A percentile compares a stretch with the other conserved stretches of the same genome.
Evolutionary conservation across 2,113 vertebrate species (phyloP).

Genomic region (Cyanistes caeruleus): DNA sequence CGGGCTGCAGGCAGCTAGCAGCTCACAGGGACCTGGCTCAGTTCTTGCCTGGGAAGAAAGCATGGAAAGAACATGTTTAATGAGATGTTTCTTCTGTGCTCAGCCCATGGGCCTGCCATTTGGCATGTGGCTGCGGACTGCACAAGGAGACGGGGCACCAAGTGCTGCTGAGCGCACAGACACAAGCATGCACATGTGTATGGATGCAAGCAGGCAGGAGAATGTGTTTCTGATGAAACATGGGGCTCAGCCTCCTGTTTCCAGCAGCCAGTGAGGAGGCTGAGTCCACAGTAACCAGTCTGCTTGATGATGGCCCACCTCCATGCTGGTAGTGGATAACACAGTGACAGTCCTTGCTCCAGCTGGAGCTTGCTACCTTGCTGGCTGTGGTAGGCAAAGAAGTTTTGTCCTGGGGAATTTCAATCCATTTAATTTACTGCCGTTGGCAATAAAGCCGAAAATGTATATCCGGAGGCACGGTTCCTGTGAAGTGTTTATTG

Average conservation of each 20-base stretch:
- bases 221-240: not conserved
- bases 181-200: rapidly evolving
- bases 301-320: not conserved
- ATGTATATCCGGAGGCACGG: rapidly evolving
- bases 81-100: not conserved
- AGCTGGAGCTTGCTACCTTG: not conserved
- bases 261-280: not conserved
- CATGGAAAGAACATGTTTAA: not conserved
- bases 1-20: not conserved
- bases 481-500: conserved; percentile 67
- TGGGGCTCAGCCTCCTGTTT: not conserved
- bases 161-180: rapidly evolving
- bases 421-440: not conserved
- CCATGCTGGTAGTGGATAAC: not conserved
- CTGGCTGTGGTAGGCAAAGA: not conserved
- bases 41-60: not conserved
- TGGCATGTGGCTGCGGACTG: rapidly evolving
- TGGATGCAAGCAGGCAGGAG: not conserved
- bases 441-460: not conserved
- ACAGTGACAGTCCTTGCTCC: not conserved
- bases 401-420: not conserved
- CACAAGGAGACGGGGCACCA: not conserved
- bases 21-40: not conserved
- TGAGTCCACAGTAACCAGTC: not conserved
- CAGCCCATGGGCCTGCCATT: not conserved